Base-by-base conservation (phyloP, 2,888 invertebrate species). In the Cryptophagus acutangulus region DNA sequence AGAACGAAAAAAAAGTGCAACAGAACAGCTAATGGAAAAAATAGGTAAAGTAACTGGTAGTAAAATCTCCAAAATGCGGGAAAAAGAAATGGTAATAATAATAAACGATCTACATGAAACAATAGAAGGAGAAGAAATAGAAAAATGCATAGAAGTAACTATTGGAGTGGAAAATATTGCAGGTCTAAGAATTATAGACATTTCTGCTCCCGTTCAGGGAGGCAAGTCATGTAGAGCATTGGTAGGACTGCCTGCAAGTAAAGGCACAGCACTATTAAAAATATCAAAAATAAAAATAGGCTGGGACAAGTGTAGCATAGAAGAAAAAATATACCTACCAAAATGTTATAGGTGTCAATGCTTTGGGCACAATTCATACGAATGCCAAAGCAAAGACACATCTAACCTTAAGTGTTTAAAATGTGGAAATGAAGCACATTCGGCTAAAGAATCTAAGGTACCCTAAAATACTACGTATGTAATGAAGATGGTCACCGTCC, bases 11-110 rank as follows among this genome's bases (percentile, higher is more conserved):
- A 13, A 26, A n/a, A 13, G 26, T 6, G 26, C 26, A 3, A n/a
- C n/a, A 26, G 26, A n/a, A 4, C n/a, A 26, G n/a, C 26, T 26
- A 3, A 26, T 26, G 3, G 26, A 26, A 26, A 26, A 26, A 26
- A 26, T 26, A 3, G 12, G 12, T 8, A 3, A n/a, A 3, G n/a
- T n/a, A 4, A 26, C 12, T 4, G 26, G 26, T 3, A 26, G 12
- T 12, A n/a, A 26, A 3, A 26, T 12, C 26, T n/a, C 26, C 5
- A 26, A 26, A 26, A 26, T 4, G 9, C 10, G 3, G 4, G 9
- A 3, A 26, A 26, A n/a, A 3, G n/a, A 3, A n/a, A 26, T 12
- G 12, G 26, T 13, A 3, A 26, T 26, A 3, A 26, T 26, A 6
- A 26, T 26, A 3, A 26, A 8, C n/a, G 26, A n/a, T 26, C 26